Percentiles rank a stretch among this genome's conserved stretches.
These are phyloP conservation scores for Elaphurus davidianus DNA, from an alignment of 2,113 vertebrate genomes.

Conservation along the genomic window DNA sequence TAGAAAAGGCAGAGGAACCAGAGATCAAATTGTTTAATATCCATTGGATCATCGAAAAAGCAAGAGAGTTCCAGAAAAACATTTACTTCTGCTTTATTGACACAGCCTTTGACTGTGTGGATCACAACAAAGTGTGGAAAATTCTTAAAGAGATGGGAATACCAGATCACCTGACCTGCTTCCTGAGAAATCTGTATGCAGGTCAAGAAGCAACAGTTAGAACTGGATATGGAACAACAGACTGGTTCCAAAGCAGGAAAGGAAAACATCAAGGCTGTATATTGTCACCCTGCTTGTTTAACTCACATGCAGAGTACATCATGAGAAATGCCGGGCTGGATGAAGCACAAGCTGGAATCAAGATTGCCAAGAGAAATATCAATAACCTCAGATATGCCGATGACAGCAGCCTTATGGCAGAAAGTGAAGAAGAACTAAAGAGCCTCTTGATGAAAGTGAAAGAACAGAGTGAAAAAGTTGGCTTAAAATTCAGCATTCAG, in stretches of 20 bases:
- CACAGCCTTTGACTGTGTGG: neutral
- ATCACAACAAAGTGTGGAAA: neutral
- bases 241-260: neutral
- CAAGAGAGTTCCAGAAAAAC: neutral
- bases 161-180: neutral
- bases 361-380: too few relatives aligned
- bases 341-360: too few relatives aligned
- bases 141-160: neutral
- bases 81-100: neutral
- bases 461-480: too few relatives aligned
- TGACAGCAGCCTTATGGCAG: too few relatives aligned
- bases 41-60: neutral
- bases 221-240: neutral
- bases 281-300: neutral
- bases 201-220: neutral
- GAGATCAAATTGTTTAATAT: neutral
- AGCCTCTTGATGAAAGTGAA: too few relatives aligned
- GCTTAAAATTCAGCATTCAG: too few relatives aligned
- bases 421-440: too few relatives aligned
- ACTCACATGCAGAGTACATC: neutral
- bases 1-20: neutral
- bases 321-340: neutral
- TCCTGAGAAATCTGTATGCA: neutral
- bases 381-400: too few relatives aligned
- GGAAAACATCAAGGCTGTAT: neutral